Base-by-base conservation (phyloP, 2,888 invertebrate species). In the Drosophila antonietae region DNA sequence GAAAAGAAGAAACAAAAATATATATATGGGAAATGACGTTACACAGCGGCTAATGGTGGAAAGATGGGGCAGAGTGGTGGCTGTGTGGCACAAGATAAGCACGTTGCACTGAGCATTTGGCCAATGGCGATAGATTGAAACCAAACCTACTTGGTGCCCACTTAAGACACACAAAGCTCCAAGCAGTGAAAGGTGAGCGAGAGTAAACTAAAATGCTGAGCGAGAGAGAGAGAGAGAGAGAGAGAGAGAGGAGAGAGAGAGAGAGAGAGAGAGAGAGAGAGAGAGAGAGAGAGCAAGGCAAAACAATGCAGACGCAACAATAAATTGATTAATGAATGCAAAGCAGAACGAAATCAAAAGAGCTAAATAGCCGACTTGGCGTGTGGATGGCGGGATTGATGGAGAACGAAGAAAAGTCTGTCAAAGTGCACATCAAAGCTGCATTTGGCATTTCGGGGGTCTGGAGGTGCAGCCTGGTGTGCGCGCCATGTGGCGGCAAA, bases 241-340 rank as follows among this genome's bases (percentile, higher is more conserved):
- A 6, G 20, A 12, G 12, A 2, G 18, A 49, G 56, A 35, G n/a
- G 35, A 43, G 49, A 49, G 20, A 9, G 23, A 18, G 18, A 12
- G 52, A 44, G n/a, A 23, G 15, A 37, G 15, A 0, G 12, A 6
- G 20, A 12, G 12, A 2, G 18, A 49, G 56, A 35, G 35, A 43
- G 49, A 49, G 20, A 9, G 23, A 18, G 18, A 12, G 52, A 44
- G n/a, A 23, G 15, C n/a, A 12, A 23, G 20, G n/a, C 52, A n/a
- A 73, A 68, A 63, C 56, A 63, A 64, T 72, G 61, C 65, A 72
- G 60, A 60, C n/a, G 44, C 53, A 63, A 83, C 84, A 83, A 80
- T 85, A 89, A 91, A 91, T 91, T 92, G 92, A 92, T 92, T 92
- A 92, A 92, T 92, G 92, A 89, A 91, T 91, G 91, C 88, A 89